Base-by-base conservation (phyloP, 2,888 invertebrate species). In the Mesorhabditis belari region DNA sequence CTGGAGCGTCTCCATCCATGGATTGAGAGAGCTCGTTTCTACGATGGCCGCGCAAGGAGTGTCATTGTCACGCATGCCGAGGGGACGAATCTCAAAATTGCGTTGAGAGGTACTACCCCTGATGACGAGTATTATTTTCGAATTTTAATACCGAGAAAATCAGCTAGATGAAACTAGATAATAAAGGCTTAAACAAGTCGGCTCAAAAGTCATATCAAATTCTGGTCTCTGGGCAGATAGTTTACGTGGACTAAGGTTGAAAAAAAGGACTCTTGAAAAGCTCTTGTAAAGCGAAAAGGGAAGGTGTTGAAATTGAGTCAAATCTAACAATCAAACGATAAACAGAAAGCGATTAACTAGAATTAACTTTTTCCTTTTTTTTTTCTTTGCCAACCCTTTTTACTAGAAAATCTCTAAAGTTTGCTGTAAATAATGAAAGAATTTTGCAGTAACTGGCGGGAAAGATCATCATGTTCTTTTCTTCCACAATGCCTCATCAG, bases 401-500 rank as follows among this genome's bases (percentile, higher is more conserved):
- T n/a, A n/a, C n/a, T n/a, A n/a, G n/a, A n/a, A n/a, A n/a, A 35
- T 17, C 44, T n/a, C 44, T 35, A 35, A 35, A 35, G n/a, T 17
- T 1, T 35, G n/a, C n/a, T 35, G 12, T 17, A 35, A 35, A 35
- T 2, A 1, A 1, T 9, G n/a, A 35, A 35, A 35, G n/a, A 9
- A 9, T 25, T 28, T 63, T 65, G 55, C 61, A 70, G 70, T 69
- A 55, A 56, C 65, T 19, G 68, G 65, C 4, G 69, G 71, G 6
- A 58, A 62, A n/a, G 65, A 65, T 19, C 61, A 68, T 24, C 65
- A 62, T 19, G 52, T 76, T n/a, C 64, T 71, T 2, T 79, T 79
- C 67, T 72, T 77, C 59, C 79, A 79, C 69, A 80, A 80, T 53
- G 68, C 77, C 17, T 76, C 75, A 3, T 27, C 64, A 51, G 67